Evolutionary conservation across 2,888 invertebrate species (phyloP), one percentile per base, ranked within the genome.

Genomic region (Galerucella nymphaeae): DNA sequence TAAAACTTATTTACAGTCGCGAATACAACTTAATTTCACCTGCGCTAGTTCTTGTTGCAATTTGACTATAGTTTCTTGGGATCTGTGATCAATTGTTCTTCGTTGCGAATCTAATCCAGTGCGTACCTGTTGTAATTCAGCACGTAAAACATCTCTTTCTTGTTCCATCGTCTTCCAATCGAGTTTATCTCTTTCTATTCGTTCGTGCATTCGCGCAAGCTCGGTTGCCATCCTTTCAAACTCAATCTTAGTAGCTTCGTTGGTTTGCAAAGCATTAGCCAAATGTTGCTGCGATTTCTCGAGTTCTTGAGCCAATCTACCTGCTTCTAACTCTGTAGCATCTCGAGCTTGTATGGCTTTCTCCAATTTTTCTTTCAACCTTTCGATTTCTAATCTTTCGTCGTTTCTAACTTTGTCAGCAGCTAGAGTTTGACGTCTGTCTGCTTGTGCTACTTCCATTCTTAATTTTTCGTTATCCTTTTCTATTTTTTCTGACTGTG

Each of bases 281-380:
- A 95, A 89, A 86, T 94, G 93, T 87, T 94, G 90, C 84, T 95
- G 95, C 66, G 94, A 93, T 87, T 95, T 95, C 86, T 95, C 96
- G 71, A 94, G 89, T 87, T 95, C 96, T 84, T 94, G 94, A 23
- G 94, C 94, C 76, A 96, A 87, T 77, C 94, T 90, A 70, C 94
- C 94, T 42, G 94, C 94, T 85, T 96, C 96, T 86, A 94, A 89
- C 88, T 95, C 95, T 9, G 94, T 94, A 64, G 94, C 92, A 83
- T 95, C 95, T 80, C 95, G 90, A 0, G 93, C 92, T 83, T 93
- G 92, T 75, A 95, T 91, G 14, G 95, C 94, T 86, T 95, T 95
- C 83, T 96, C 96, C 69, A 96, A 88, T 84, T 95, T 94, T 80
- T 96, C 96, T 79, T 95, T 91, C 71, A 96, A 88, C 79, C 95